A percentile compares a stretch with the other conserved stretches of the same genome.
These are phyloP conservation scores for Onychomys arenicola DNA, from an alignment of 2,797 vertebrate genomes.

Conservation along the genomic window DNA sequence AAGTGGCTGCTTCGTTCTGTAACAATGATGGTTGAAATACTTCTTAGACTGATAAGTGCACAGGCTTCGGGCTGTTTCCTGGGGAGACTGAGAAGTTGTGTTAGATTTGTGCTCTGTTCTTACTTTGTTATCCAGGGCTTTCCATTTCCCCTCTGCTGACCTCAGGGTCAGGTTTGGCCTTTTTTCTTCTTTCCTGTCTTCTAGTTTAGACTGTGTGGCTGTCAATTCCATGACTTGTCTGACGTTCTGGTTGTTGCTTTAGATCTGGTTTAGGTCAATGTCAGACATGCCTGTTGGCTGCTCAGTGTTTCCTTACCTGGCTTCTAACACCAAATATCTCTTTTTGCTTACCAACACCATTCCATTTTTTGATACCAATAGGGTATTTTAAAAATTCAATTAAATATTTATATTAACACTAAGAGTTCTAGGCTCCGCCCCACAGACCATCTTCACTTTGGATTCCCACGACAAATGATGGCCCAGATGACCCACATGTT, in stretches of 20 bases:
- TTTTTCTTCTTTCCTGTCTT: background rate
- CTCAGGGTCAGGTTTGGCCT: background rate
- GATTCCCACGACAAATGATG: background rate
- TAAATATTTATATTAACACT: background rate
- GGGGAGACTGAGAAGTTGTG: background rate
- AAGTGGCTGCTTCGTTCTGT: background rate
- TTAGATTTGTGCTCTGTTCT: background rate
- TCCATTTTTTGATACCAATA: background rate
- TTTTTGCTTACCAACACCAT: background rate
- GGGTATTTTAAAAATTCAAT: background rate
- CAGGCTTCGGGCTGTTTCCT: background rate
- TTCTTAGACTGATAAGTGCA: background rate
- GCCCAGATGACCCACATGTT: background rate
- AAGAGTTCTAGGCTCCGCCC: background rate
- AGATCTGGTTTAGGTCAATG: conserved; percentile 8
- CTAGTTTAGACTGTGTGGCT: background rate
- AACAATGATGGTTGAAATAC: conserved; percentile 7
- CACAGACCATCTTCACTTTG: background rate
- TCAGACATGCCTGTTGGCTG: background rate
- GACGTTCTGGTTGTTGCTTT: background rate
- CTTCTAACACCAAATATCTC: background rate
- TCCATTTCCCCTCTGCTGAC: conserved; percentile 21
- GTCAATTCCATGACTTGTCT: background rate
- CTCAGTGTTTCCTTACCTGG: background rate
- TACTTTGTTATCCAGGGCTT: conserved; percentile 19